Base-by-base conservation (phyloP, 1,140 invertebrate species). In the Lepidurus couesii region DNA sequence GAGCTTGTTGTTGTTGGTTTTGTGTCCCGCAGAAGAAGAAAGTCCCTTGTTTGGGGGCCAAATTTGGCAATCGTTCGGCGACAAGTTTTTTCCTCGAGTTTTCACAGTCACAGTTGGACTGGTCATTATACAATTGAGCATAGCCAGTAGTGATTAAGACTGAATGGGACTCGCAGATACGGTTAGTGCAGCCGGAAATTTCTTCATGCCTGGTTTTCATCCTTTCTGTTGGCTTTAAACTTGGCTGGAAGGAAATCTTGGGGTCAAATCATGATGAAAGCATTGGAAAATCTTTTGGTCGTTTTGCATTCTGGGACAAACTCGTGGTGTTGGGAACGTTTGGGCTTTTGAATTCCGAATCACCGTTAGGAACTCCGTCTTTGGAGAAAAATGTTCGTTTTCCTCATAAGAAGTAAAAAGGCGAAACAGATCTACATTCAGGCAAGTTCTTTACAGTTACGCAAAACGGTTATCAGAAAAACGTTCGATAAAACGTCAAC, bases 91-190 rank as follows among this genome's bases (percentile, higher is more conserved):
- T 21, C 13, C 21, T 21, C 53, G 53, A 34, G 4, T 65, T 65
- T 65, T 47, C 21, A 7, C 21, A 65, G 53, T 65, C 53, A 65
- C 53, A 65, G 53, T 65, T 65, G 53, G 53, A 65, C 53, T 65
- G 16, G 21, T 21, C 53, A n/a, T 65, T 21, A 21, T 21, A 16
- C 53, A 13, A 65, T 21, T 65, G 8, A 65, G 53, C 53, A 16
- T 21, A 65, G 53, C 16, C 16, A 65, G 53, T 21, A 65, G 53
- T 65, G 53, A 65, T 65, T 65, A n/a, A 65, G 16, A 65, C 9
- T 65, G 53, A 13, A 65, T n/a, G 6, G 53, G 53, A 65, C 53
- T 21, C 16, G 53, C 6, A 65, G 21, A 65, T 9, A 65, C 53
- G 53, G 53, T n/a, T 13, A 21, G 21, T 65, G 53, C 53, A 21